phyloP scores from a whole-genome alignment of 2,113 vertebrate genomes.

The Panthera uncia region DNA sequence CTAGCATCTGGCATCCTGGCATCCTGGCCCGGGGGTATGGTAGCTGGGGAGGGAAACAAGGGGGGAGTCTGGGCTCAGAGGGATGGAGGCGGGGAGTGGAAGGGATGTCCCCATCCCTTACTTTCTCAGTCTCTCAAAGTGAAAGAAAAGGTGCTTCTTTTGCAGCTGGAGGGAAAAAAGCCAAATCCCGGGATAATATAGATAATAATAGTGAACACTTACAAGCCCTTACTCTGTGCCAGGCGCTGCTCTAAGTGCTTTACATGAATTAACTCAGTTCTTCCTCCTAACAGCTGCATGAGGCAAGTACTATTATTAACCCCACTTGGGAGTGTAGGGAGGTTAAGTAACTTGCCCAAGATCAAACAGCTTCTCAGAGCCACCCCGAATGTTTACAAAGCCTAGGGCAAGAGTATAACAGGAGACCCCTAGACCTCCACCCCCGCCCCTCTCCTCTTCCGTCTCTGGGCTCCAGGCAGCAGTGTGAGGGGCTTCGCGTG shows the following conservation, averaged over 20 bases:
- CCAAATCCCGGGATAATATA: slow-evolving; percentile 31
- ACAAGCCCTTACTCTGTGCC: background rate
- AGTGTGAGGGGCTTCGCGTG: background rate
- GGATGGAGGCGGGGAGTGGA: background rate
- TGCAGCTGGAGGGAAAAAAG: slow-evolving; percentile 45
- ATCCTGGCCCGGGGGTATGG: background rate
- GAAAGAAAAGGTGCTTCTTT: slow-evolving; percentile 26
- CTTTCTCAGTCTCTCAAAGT: slow-evolving; percentile 32
- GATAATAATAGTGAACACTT: slow-evolving; percentile 53
- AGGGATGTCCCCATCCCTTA: background rate
- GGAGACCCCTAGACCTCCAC: background rate
- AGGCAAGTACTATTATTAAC: slow-evolving; percentile 42
- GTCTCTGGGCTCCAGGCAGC: background rate
- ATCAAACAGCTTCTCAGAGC: slow-evolving; percentile 49
- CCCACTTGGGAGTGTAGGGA: background rate
- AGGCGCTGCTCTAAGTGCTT: slow-evolving; percentile 52
- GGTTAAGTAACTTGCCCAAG: slow-evolving; percentile 45
- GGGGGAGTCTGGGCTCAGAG: background rate
- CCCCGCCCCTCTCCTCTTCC: accelerated
- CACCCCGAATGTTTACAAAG: background rate
- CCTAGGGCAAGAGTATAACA: background rate
- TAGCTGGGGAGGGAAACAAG: background rate
- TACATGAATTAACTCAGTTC: slow-evolving; percentile 47
- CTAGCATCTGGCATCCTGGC: background rate
- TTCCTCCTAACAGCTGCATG: background rate